A percentile compares a stretch with the other conserved stretches of the same genome.
phyloP scores from a whole-genome alignment of 2,888 invertebrate genomes.

The Lasioglossum calceatum region DNA sequence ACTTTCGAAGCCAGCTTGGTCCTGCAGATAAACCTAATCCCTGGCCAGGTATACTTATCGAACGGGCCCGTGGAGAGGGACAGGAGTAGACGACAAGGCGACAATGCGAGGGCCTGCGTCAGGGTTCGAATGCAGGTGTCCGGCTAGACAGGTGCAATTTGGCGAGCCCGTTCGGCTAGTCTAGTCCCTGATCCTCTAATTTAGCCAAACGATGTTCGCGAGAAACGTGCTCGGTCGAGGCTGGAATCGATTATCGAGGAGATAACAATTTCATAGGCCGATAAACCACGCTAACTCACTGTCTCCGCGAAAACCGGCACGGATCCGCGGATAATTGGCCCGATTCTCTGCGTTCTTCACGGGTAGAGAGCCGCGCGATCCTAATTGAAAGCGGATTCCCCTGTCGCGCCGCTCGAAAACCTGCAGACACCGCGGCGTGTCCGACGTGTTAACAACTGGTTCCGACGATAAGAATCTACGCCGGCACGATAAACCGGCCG shows the following conservation, averaged over 20 bases:
- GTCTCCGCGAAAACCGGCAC: slow-evolving; percentile 18
- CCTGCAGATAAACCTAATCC: slow-evolving; percentile 56
- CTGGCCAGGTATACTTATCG: slow-evolving; percentile 44
- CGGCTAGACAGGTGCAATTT: slow-evolving; percentile 77
- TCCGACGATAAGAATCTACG: slow-evolving; percentile 42
- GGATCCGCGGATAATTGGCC: slow-evolving; percentile 52
- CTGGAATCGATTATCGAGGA: slow-evolving; percentile 47
- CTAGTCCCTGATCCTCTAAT: not conserved
- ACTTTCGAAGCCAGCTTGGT: slow-evolving; percentile 38
- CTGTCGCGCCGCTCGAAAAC: slow-evolving; percentile 38
- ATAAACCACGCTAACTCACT: slow-evolving; percentile 59
- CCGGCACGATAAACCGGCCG: slow-evolving; percentile 32
- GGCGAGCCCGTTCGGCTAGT: slow-evolving; percentile 62
- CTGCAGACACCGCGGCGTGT: slow-evolving; percentile 41
- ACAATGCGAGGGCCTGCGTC: slow-evolving; percentile 67
- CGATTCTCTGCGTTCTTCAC: slow-evolving; percentile 26
- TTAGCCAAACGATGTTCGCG: not conserved
- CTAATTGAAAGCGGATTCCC: slow-evolving; percentile 42
- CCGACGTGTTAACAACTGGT: slow-evolving; percentile 47
- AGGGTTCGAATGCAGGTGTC: slow-evolving; percentile 76
- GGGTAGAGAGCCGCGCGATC: not conserved
- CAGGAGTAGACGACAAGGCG: slow-evolving; percentile 51
- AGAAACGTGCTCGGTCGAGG: not conserved
- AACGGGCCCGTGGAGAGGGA: slow-evolving; percentile 13
- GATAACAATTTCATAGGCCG: slow-evolving; percentile 67